Conservation (phyloP, 2,888 invertebrate genomes). For the Malacosoma neustria region DNA sequence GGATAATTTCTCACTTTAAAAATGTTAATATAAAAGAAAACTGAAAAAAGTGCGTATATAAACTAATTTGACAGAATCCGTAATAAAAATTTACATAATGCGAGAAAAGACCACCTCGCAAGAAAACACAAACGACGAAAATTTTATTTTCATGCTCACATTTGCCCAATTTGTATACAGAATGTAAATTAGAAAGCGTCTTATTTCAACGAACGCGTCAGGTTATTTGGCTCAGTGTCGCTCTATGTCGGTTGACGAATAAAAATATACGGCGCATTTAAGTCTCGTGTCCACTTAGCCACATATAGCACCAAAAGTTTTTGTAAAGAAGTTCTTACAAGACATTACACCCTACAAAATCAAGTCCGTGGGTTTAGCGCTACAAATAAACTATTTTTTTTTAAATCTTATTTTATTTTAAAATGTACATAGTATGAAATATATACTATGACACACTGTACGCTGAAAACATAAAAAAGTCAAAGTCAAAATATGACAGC, state of each 20-base stretch:
- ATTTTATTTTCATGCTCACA: conserved; percentile 70
- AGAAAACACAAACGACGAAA: conserved; percentile 62
- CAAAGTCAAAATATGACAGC: too few species aligned
- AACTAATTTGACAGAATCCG: conserved; percentile 59
- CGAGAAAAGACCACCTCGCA: conserved; percentile 54
- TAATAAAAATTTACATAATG: conserved; percentile 66
- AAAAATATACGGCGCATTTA: conserved; percentile 42
- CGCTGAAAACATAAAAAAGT: too few species aligned
- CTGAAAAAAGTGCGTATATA: conserved; percentile 41
- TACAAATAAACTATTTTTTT: too few species aligned
- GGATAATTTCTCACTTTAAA: too few species aligned
- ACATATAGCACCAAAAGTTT: too few species aligned
- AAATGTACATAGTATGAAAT: too few species aligned
- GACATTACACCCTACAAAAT: too few species aligned
- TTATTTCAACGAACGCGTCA: conserved; percentile 60
- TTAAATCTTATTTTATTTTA: too few species aligned
- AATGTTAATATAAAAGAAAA: conserved; percentile 9
- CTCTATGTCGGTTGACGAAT: conserved; percentile 40
- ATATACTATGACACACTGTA: too few species aligned
- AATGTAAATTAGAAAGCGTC: conserved; percentile 70
- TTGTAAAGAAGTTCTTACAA: too few species aligned
- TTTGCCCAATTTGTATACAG: conserved; percentile 69
- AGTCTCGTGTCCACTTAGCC: too few species aligned
- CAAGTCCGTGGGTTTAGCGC: too few species aligned
- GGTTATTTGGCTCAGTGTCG: conserved; percentile 62